Evolutionary conservation across 2,888 invertebrate genomes (phyloP).

Genomic region (Altica lythri): DNA sequence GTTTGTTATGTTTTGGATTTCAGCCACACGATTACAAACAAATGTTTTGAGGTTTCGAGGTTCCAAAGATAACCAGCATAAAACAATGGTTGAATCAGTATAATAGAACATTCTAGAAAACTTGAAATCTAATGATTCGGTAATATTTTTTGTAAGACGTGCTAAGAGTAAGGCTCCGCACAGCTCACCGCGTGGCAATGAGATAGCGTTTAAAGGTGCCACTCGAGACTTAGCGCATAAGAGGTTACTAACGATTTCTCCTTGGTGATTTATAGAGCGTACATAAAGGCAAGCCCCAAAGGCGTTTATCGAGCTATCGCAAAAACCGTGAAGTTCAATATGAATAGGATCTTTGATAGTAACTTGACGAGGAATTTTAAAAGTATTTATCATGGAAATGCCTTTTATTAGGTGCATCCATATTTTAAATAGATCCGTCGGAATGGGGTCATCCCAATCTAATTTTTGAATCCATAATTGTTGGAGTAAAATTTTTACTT

Average conservation of each 20-base stretch:
- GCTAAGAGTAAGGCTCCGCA: conserved; percentile 1
- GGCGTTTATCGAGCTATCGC: background rate
- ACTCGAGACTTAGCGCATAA: conserved; percentile 5
- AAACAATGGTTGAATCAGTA: conserved; percentile 1
- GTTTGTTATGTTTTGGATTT: background rate
- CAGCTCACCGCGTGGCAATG: conserved; percentile 1
- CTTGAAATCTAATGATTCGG: background rate
- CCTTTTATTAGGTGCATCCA: background rate
- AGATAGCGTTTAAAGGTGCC: background rate
- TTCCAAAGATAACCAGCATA: background rate
- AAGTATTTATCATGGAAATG: background rate
- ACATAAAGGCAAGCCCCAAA: conserved; percentile 4
- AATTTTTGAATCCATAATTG: conserved; percentile 18
- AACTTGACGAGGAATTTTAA: conserved; percentile 1
- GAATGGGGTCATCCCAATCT: conserved; percentile 17
- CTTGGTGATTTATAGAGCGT: background rate
- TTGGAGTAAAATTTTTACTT: conserved; percentile 25
- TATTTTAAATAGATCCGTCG: background rate
- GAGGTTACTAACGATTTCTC: background rate
- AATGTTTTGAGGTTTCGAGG: background rate
- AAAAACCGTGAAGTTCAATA: conserved; percentile 9
- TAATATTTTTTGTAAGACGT: background rate
- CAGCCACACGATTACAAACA: conserved; percentile 4
- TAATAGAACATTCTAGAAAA: background rate
- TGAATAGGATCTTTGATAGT: background rate